Evolutionary conservation across 1,140 invertebrate species (phyloP).

Genomic region (Bombus superbus): DNA sequence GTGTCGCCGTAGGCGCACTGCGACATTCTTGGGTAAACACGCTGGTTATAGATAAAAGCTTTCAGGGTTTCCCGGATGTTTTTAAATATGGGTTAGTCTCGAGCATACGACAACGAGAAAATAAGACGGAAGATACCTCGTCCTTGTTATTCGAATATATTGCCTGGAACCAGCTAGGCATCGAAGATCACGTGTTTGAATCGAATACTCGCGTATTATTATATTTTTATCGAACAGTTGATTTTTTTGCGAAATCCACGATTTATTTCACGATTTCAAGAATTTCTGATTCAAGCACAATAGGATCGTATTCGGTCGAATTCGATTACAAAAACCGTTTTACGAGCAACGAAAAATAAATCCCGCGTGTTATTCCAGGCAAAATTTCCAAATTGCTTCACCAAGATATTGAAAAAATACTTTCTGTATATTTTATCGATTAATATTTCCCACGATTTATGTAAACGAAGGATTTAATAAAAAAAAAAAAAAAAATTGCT

Average conservation of each 20-base stretch:
- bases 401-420: no score
- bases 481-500: neutral
- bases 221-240: neutral
- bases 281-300: neutral
- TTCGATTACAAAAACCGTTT: no score
- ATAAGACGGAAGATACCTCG: neutral
- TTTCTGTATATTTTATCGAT: no score
- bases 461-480: no score
- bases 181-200: neutral
- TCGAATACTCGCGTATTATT: neutral
- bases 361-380: neutral
- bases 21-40: slow-evolving; percentile 57
- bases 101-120: neutral
- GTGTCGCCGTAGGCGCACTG: slow-evolving; percentile 45
- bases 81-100: slow-evolving; percentile 29
- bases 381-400: neutral
- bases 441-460: no score
- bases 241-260: neutral
- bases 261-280: no score
- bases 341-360: neutral
- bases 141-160: neutral
- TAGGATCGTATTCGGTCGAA: no score
- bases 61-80: slow-evolving; percentile 18
- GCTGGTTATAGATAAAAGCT: slow-evolving; percentile 35
- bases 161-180: neutral